These are phyloP conservation scores for Enhydra lutris DNA, from an alignment of 2,113 vertebrate genomes.

Conservation along the genomic window DNA sequence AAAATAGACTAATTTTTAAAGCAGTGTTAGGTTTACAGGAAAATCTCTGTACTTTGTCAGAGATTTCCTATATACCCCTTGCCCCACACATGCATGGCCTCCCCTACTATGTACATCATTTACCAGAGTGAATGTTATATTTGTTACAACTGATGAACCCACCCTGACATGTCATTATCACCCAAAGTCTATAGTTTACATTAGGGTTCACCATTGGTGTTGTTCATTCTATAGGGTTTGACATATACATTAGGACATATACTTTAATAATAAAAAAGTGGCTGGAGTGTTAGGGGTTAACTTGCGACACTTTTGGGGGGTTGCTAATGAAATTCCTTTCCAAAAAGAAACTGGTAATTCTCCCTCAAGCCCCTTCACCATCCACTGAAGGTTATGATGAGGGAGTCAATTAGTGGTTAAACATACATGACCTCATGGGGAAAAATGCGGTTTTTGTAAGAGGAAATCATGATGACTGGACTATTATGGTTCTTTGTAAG, in stretches of 20 bases:
- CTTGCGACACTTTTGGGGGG: background rate
- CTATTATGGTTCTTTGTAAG: background rate
- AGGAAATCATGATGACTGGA: slow-evolving; percentile 26
- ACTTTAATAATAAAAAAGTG: background rate
- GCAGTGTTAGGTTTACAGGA: background rate
- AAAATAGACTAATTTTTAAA: background rate
- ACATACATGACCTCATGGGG: background rate
- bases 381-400: background rate
- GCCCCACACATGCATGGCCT: background rate
- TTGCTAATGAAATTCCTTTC: background rate
- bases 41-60: background rate
- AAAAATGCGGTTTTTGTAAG: slow-evolving; percentile 14
- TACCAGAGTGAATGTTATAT: background rate
- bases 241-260: background rate
- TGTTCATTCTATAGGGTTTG: background rate
- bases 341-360: background rate
- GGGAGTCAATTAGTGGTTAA: background rate
- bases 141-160: background rate
- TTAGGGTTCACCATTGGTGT: background rate
- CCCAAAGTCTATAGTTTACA: background rate
- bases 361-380: background rate
- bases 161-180: background rate
- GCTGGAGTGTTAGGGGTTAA: background rate
- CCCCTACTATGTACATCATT: background rate
- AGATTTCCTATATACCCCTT: background rate